Base-by-base conservation (phyloP, 2,113 vertebrate species). In the Neolamprologus ventralis region DNA sequence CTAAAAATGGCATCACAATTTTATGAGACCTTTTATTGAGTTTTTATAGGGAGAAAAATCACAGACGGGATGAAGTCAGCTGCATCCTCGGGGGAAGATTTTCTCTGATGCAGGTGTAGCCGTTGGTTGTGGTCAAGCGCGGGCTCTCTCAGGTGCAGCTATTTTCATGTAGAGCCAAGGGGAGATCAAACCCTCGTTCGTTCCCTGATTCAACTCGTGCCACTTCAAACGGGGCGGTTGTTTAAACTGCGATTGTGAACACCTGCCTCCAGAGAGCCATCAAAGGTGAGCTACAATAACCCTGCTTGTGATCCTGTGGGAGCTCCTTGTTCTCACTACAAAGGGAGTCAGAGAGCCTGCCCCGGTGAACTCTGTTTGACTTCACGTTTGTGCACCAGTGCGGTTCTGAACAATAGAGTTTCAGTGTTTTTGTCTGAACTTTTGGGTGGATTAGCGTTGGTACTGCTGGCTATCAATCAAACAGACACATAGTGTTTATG, bases 141-240 rank as follows among this genome's bases (percentile, higher is more conserved):
- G 2, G 12, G 73, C 45, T 54, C 71, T 79, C 37, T 90, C 86
- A 92, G 90, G 91, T 90, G 91, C 65, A 90, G 71, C 40, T 57
- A 54, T 89, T 91, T 87, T 93, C 83, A 93, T 91, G 79, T 73
- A 8, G 47, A 85, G 88, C 79, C 90, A 91, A 87, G 53, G 60
- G 92, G 91, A 93, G 91, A 93, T 94, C 94, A 92, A 92, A 85
- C 87, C 81, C 53, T 73, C 54, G 68, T 89, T 83, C 47, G 42
- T 58, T 88, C 81, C 58, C 83, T 51, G 60, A 58, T 86, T 53
- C 28, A 84, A 85, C 86, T 68, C 21, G 84, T 71, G 58, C 91
- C 86, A 93, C 95, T 93, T 95, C 93, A 95, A 94, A 95, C 89
- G 33, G 16, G 40, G 58, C 28, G 10, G 7, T 2, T 89, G 84